Evolutionary conservation across 2,888 invertebrate genomes (phyloP).

Genomic region (Zhuqinia jingwanae): DNA sequence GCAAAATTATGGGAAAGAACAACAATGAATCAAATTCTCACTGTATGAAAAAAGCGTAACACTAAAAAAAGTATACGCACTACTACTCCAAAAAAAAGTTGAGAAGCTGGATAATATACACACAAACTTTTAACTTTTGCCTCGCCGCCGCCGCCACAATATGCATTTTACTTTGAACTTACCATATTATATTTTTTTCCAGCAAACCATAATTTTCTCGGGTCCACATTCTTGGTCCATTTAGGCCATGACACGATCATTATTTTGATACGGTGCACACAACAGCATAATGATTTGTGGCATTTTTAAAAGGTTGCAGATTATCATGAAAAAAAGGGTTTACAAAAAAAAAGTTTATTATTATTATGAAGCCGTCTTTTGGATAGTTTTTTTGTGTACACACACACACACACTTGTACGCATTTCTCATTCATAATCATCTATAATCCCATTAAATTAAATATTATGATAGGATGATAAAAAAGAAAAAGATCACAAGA

Average conservation of each 20-base stretch:
- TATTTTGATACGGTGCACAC: conserved; percentile 3
- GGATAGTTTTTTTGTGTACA: not conserved
- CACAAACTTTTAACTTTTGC: too few relatives aligned
- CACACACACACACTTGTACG: too few relatives aligned
- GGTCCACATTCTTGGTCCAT: not conserved
- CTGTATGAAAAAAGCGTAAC: too few relatives aligned
- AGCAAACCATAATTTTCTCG: not conserved
- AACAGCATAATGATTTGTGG: conserved; percentile 22
- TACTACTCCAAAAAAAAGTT: too few relatives aligned
- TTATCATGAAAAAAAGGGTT: not conserved
- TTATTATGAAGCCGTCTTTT: not conserved
- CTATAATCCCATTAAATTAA: conserved; percentile 51
- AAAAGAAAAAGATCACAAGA: conserved; percentile 57
- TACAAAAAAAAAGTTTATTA: not conserved
- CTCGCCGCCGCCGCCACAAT: too few relatives aligned
- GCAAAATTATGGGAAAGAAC: conserved; percentile 4
- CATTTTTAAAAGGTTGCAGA: not conserved
- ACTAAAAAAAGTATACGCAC: too few relatives aligned
- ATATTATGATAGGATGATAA: conserved; percentile 50
- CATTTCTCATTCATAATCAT: conserved; percentile 58
- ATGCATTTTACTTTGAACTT: too few relatives aligned
- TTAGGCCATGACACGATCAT: not conserved
- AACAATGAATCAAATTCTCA: conserved; percentile 12
- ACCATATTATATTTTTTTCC: not conserved
- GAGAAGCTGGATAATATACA: too few relatives aligned